phyloP scores from a whole-genome alignment of 2,888 invertebrate species.

The Sphaerophoria rueppellii region DNA sequence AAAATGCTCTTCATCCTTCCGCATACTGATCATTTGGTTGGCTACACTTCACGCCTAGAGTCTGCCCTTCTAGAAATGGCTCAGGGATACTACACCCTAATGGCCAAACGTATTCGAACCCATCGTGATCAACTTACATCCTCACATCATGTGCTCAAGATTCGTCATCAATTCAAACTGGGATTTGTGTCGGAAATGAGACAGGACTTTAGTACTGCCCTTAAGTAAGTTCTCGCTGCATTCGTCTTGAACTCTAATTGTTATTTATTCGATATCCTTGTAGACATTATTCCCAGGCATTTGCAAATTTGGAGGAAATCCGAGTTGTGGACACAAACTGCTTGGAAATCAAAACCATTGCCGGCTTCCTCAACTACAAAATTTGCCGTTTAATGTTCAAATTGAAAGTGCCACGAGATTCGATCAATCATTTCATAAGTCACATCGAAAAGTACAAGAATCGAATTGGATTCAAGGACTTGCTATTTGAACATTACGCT shows the following conservation, averaged over 20 bases:
- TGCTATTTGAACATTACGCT: slow-evolving; percentile 96
- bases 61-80: slow-evolving; percentile 96
- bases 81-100: slow-evolving; percentile 95
- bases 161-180: slow-evolving; percentile 98
- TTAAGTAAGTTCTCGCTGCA: slow-evolving; percentile 84
- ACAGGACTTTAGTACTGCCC: slow-evolving; percentile 93
- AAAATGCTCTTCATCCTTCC: slow-evolving; percentile 97
- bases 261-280: slow-evolving; percentile 71
- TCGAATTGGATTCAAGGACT: slow-evolving; percentile 90
- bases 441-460: slow-evolving; percentile 95
- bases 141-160: slow-evolving; percentile 94
- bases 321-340: slow-evolving; percentile 94
- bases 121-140: slow-evolving; percentile 95
- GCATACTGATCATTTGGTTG: slow-evolving; percentile 92
- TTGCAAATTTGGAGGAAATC: slow-evolving; percentile 94
- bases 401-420: slow-evolving; percentile 94
- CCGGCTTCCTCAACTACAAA: slow-evolving; percentile 97
- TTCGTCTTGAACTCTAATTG: too few relatives aligned
- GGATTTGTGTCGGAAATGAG: slow-evolving; percentile 97
- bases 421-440: slow-evolving; percentile 95
- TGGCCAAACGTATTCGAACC: slow-evolving; percentile 92
- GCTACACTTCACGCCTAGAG: slow-evolving; percentile 90
- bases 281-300: slow-evolving; percentile 93
- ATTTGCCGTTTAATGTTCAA: slow-evolving; percentile 95
- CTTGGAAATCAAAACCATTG: slow-evolving; percentile 96